Percentiles rank a stretch among this genome's conserved stretches.
phyloP scores from a whole-genome alignment of 2,113 vertebrate genomes.

The Bombycilla garrulus region DNA sequence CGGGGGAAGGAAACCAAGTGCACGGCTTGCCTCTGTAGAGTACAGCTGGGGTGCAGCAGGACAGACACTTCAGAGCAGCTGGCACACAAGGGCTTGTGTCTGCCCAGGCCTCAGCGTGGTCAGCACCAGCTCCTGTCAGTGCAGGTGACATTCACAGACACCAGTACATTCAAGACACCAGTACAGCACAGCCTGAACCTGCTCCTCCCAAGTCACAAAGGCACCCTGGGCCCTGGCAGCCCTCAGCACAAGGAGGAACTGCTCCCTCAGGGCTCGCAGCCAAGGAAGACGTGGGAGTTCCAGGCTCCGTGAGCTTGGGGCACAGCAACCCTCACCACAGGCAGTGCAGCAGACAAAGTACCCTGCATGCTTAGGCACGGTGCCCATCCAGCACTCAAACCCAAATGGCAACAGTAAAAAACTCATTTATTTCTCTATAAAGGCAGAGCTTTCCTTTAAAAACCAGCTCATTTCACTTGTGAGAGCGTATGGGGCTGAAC shows the following conservation, averaged over 20 bases:
- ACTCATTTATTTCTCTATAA: constrained; percentile 46
- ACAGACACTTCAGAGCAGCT: not conserved
- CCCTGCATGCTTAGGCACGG: too few relatives aligned
- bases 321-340: not conserved
- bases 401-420: not conserved
- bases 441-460: constrained; percentile 27
- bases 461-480: not conserved
- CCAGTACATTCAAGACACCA: too few relatives aligned
- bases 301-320: not conserved
- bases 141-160: not conserved
- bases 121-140: rapidly evolving
- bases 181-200: not conserved
- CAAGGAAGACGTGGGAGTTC: not conserved
- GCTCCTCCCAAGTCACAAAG: not conserved
- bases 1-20: not conserved
- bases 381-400: not conserved
- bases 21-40: not conserved
- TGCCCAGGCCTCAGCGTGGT: not conserved
- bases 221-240: not conserved
- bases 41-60: not conserved
- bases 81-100: not conserved
- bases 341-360: rapidly evolving
- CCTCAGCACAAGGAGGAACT: not conserved
- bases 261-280: not conserved
- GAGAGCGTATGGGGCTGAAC: not conserved